These are phyloP conservation scores for Ciona savignyi DNA, from an alignment of 23 tunicate species.

Conservation along the genomic window DNA sequence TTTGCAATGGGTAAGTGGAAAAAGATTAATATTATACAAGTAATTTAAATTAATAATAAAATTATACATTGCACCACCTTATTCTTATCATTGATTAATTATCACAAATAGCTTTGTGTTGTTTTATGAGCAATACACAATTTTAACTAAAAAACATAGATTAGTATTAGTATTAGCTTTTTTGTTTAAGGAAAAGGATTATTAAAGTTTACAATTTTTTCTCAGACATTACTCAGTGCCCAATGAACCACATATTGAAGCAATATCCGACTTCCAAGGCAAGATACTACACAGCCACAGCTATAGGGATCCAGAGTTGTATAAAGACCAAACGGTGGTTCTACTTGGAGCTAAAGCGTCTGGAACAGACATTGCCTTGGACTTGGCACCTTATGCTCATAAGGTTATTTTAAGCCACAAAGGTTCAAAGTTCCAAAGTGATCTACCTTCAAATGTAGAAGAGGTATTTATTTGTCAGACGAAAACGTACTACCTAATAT, in stretches of 20 bases:
- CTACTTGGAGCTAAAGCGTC: slow-evolving; percentile 52
- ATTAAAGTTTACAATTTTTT: neutral
- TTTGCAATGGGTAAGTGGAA: slow-evolving; percentile 76
- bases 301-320: slow-evolving; percentile 33
- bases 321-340: slow-evolving; percentile 27
- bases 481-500: no score
- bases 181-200: no score
- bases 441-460: slow-evolving; percentile 34
- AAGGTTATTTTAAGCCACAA: slow-evolving; percentile 34
- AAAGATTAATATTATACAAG: no score
- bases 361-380: slow-evolving; percentile 46
- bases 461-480: no score
- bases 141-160: no score
- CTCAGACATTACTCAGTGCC: slow-evolving; percentile 55
- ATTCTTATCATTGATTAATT: no score
- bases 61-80: no score
- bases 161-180: no score
- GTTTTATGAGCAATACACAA: no score
- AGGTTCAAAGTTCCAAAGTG: slow-evolving; percentile 9
- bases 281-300: slow-evolving; percentile 44
- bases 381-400: slow-evolving; percentile 31
- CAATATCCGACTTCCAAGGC: slow-evolving; percentile 35
- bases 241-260: slow-evolving; percentile 31
- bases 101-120: no score
- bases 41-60: no score